phyloP scores from a whole-genome alignment of 2,888 invertebrate species.

The Cantharis lateralis region DNA sequence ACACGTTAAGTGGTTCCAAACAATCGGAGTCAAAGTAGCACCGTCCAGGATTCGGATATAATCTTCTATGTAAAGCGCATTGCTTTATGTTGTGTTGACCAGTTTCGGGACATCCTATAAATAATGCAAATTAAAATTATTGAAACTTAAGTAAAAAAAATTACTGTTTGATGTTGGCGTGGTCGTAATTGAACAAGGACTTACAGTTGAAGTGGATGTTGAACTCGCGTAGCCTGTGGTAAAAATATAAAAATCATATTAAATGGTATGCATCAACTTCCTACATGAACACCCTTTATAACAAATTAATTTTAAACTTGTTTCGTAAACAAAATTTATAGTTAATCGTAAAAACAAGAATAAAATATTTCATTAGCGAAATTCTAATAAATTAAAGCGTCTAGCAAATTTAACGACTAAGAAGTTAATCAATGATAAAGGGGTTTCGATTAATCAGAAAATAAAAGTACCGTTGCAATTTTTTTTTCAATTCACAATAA shows the following conservation, averaged over 20 bases:
- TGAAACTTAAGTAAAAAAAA: background rate
- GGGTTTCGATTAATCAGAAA: background rate
- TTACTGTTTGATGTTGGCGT: slow-evolving; percentile 2
- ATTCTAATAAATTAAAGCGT: background rate
- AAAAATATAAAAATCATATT: background rate
- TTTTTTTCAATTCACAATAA: background rate
- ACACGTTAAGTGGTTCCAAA: background rate
- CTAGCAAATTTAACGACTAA: background rate
- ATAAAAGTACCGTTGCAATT: background rate
- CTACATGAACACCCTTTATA: background rate
- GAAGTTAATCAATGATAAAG: background rate
- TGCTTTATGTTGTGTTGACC: background rate
- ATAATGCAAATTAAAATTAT: background rate
- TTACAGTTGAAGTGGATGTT: background rate
- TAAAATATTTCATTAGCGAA: background rate
- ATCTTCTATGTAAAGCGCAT: background rate
- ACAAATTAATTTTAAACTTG: background rate
- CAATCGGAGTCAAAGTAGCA: background rate
- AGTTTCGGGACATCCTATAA: background rate
- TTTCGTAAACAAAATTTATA: background rate
- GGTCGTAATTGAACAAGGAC: background rate
- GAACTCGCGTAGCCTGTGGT: background rate
- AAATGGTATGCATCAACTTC: background rate
- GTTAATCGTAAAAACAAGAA: background rate
- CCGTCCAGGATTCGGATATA: background rate